Evolutionary conservation across 1,140 invertebrate species (phyloP), one percentile per base, ranked within the genome.

Genomic region (Cotesia glomerata): DNA sequence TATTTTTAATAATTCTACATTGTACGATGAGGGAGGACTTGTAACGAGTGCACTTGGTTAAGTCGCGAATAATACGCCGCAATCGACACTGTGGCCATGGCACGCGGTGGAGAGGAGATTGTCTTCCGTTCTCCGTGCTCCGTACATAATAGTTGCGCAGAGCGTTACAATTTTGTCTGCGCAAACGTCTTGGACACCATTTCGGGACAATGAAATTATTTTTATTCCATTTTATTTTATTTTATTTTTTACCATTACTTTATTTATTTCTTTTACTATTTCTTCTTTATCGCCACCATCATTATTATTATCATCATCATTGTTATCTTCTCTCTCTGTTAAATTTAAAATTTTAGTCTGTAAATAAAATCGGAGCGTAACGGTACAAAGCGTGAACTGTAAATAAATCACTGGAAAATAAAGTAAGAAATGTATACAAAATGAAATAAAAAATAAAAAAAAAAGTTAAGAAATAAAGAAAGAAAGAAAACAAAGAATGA

Each of bases 51-150:
- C 51, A 54, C 70, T 66, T 72, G n/a, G 70, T 72, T 39, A 52
- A 59, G 45, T 61, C 58, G 59, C 61, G 63, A 51, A 72, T 72
- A 72, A 66, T 72, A 59, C 70, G 70, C 52, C 16, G 52, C 63
- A 58, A 63, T 71, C 61, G 61, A 71, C 69, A 71, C 59, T 52
- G 61, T 65, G 69, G 63, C 61, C 52, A 65, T 54, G 69, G 51
- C 32, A 56, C 52, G 32, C 26, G 26, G 45, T 32, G 18, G 63
- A 14, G 63, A 65, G 63, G 14, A 59, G 36, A 71, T 71, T 71
- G 69, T 49, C 61, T 71, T 71, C 39, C 45, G 69, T 70, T 70
- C 59, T 16, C 61, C 61, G 69, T 62, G 36, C 26, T 68, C 34
- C 34, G 35, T 52, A 32, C 32, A 61, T 61, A 61, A 51, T 36